Evolutionary conservation across 2,888 invertebrate species (phyloP).

Genomic region (Ichneumoninae sp.): DNA sequence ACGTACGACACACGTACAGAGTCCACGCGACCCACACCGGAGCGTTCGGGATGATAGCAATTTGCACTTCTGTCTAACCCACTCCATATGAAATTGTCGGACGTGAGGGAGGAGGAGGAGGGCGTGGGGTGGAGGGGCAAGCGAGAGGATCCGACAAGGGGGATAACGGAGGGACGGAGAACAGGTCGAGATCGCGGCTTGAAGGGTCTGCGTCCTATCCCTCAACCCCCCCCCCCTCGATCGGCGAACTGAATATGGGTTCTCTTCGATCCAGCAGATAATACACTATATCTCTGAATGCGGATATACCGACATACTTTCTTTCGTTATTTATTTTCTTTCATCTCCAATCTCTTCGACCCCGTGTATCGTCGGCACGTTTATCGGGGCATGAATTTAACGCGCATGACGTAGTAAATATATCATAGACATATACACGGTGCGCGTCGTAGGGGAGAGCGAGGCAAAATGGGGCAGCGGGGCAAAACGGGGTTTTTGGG

Average conservation of each 20-base stretch:
- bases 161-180: conserved; percentile 23
- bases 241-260: conserved; percentile 29
- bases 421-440: conserved; percentile 1
- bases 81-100: conserved; percentile 62
- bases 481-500: too few relatives aligned
- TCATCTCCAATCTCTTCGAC: conserved; percentile 20
- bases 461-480: too few relatives aligned
- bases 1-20: conserved; percentile 21
- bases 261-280: neutral
- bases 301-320: conserved; percentile 3
- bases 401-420: neutral
- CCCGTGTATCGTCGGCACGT: conserved; percentile 38
- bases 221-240: neutral
- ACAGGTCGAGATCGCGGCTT: conserved; percentile 35
- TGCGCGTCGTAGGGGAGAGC: neutral
- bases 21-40: conserved; percentile 39
- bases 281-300: conserved; percentile 16
- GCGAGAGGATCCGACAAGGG: neutral
- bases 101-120: conserved; percentile 45
- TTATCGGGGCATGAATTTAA: conserved; percentile 35
- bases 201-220: neutral
- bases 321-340: conserved; percentile 11
- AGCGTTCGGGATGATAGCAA: conserved; percentile 74
- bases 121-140: neutral
- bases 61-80: conserved; percentile 69